Percentiles rank a stretch among this genome's conserved stretches.
These are phyloP conservation scores for Acleris holmiana DNA, from an alignment of 2,888 invertebrate species.

Conservation along the genomic window DNA sequence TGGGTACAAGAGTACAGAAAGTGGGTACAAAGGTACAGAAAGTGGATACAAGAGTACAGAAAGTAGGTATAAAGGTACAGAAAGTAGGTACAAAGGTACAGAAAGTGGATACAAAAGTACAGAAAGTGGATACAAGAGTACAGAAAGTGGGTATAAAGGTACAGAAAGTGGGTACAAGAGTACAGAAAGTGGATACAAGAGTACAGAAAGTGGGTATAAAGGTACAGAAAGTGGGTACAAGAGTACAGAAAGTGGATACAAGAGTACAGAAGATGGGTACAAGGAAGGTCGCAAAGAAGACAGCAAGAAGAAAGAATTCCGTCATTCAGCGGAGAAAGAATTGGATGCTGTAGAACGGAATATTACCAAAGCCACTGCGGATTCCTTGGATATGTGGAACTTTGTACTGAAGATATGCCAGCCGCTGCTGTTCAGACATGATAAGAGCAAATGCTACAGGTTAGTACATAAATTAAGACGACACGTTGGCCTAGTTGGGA, in stretches of 20 bases:
- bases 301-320: slow-evolving; percentile 45
- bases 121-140: slow-evolving; percentile 57
- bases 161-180: slow-evolving; percentile 42
- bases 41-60: slow-evolving; percentile 46
- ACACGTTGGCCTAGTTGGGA: too few relatives aligned
- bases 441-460: slow-evolving; percentile 76
- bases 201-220: slow-evolving; percentile 44
- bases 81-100: slow-evolving; percentile 44
- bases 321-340: slow-evolving; percentile 63
- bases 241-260: too few relatives aligned
- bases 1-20: slow-evolving; percentile 51
- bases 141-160: slow-evolving; percentile 44
- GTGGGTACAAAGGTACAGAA: slow-evolving; percentile 43
- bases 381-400: slow-evolving; percentile 76
- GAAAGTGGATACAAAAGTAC: slow-evolving; percentile 42
- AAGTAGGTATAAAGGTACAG: slow-evolving; percentile 53
- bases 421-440: slow-evolving; percentile 74
- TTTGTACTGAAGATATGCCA: slow-evolving; percentile 78
- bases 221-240: slow-evolving; percentile 40
- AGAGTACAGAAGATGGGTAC: slow-evolving; percentile 46
- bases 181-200: slow-evolving; percentile 56
- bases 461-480: slow-evolving; percentile 49
- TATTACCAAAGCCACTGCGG: slow-evolving; percentile 63
- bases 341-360: slow-evolving; percentile 50
- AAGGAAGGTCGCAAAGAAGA: slow-evolving; percentile 29